Evolutionary conservation across 2,888 invertebrate species (phyloP).

Genomic region (Gibbula magus): DNA sequence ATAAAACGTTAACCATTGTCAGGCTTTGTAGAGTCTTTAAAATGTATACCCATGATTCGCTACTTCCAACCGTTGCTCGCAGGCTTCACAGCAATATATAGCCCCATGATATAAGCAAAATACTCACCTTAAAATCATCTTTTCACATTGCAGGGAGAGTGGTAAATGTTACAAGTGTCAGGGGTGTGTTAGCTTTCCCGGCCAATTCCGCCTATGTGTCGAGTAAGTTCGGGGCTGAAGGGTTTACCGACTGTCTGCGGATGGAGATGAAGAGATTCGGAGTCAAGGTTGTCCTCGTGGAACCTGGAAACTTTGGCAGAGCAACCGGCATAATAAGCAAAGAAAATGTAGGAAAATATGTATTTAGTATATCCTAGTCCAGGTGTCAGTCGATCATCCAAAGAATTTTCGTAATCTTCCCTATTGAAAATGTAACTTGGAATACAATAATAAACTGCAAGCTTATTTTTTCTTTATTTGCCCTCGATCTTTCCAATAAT

Average conservation of each 20-base stretch:
- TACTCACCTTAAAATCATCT: neutral
- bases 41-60: too few species aligned
- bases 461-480: too few species aligned
- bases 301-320: constrained; percentile 73
- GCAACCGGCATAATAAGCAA: constrained; percentile 56
- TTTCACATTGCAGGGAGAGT: constrained; percentile 62
- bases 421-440: too few species aligned
- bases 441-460: too few species aligned
- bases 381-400: too few species aligned
- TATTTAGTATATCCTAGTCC: too few species aligned
- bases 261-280: constrained; percentile 66
- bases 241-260: constrained; percentile 61
- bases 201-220: constrained; percentile 43
- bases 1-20: too few species aligned
- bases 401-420: too few species aligned
- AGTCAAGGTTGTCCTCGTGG: constrained; percentile 58
- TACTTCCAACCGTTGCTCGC: too few species aligned
- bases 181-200: constrained; percentile 61
- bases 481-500: too few species aligned
- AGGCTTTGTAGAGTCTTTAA: too few species aligned
- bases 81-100: too few species aligned
- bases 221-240: constrained; percentile 61
- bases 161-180: constrained; percentile 70
- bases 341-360: constrained; percentile 45
- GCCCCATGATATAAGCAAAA: neutral